Evolutionary conservation across 35 echinoderm and acorn worm species (phyloP).

Genomic region (Apostichopus parvimensis): DNA sequence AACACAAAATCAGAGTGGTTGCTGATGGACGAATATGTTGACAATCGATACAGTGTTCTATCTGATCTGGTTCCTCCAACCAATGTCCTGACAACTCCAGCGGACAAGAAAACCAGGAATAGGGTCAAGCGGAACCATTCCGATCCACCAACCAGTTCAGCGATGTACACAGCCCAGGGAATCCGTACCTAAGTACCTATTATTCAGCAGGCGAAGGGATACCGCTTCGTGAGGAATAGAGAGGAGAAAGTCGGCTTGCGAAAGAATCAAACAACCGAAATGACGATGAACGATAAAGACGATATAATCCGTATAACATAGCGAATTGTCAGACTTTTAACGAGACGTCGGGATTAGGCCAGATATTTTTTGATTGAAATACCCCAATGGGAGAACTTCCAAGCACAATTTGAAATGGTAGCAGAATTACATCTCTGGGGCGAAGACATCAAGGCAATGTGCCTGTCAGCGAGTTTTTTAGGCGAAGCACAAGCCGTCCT

Average conservation of each 20-base stretch:
- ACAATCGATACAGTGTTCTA: no score
- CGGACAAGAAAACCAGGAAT: neutral
- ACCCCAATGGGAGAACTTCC: neutral
- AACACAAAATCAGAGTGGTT: no score
- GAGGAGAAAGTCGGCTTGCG: neutral
- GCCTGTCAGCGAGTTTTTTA: neutral
- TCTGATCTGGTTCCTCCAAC: no score
- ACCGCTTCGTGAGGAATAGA: neutral
- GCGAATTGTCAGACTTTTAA: neutral
- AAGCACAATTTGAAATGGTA: slow-evolving; percentile 10
- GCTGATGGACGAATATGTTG: no score
- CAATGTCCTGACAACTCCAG: neutral
- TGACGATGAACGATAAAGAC: neutral
- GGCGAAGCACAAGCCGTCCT: slow-evolving; percentile 1
- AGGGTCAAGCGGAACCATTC: neutral
- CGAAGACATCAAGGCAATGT: neutral
- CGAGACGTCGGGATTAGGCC: neutral
- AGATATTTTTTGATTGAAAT: neutral
- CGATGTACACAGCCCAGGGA: neutral
- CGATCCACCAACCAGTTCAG: neutral
- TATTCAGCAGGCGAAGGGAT: neutral
- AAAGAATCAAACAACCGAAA: neutral
- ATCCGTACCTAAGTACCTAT: neutral
- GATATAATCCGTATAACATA: neutral
- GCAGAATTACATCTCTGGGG: neutral